phyloP scores from a whole-genome alignment of 2,113 vertebrate genomes.

The Silurus glanis region DNA sequence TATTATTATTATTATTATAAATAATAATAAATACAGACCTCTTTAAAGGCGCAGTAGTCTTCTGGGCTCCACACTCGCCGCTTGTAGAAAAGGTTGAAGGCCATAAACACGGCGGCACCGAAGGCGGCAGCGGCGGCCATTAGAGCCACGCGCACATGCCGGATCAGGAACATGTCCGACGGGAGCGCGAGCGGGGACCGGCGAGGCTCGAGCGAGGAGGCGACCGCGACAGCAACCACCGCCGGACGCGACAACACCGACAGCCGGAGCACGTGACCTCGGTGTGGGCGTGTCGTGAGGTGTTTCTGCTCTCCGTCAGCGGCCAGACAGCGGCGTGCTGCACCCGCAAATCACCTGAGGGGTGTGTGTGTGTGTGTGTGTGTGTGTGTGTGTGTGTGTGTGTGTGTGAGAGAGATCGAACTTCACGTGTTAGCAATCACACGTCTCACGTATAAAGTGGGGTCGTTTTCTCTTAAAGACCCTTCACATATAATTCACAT shows the following conservation, averaged over 20 bases:
- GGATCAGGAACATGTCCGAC: slow-evolving; percentile 69
- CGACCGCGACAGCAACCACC: not conserved
- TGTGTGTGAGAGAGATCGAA: not conserved
- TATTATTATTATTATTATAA: not conserved
- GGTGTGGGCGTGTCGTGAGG: slow-evolving; percentile 47
- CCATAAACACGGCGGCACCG: slow-evolving; percentile 82
- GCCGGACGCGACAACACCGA: not conserved
- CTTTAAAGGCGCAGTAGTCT: slow-evolving; percentile 63
- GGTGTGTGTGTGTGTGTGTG: not conserved
- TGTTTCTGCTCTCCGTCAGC: not conserved
- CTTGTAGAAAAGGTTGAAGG: slow-evolving; percentile 77
- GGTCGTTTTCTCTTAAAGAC: not conserved
- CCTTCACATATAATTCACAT: not conserved
- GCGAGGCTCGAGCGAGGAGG: too few relatives aligned
- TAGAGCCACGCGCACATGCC: slow-evolving; percentile 73
- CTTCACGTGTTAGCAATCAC: too few relatives aligned
- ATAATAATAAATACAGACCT: slow-evolving; percentile 54
- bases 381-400: not conserved
- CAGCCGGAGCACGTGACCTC: slow-evolving; percentile 48
- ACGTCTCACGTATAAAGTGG: too few relatives aligned
- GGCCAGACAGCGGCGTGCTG: slow-evolving; percentile 22
- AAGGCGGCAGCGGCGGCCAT: slow-evolving; percentile 80
- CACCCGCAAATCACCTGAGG: not conserved
- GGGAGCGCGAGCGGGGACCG: not conserved
- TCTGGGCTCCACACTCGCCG: slow-evolving; percentile 70